These are phyloP conservation scores for Bombyx mandarina DNA, from an alignment of 1,140 invertebrate genomes.

Conservation along the genomic window DNA sequence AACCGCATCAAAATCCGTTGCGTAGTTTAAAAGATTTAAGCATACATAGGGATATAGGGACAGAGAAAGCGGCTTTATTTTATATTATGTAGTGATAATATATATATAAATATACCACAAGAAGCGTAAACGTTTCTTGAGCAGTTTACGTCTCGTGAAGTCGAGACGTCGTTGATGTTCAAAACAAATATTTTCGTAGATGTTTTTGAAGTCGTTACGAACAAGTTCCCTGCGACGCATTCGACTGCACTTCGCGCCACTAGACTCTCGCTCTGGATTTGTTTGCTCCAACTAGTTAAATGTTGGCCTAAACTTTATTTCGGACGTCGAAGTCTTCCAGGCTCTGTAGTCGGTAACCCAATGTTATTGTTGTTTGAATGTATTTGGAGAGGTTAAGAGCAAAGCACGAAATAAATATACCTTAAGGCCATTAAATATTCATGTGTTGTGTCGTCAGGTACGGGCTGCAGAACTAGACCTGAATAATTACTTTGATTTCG, in stretches of 20 bases:
- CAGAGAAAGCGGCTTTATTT: too few relatives aligned
- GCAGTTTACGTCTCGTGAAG: slow-evolving; percentile 3
- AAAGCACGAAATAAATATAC: slow-evolving; percentile 12
- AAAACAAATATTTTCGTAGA: slow-evolving; percentile 34
- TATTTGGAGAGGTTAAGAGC: slow-evolving; percentile 17
- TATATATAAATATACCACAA: too few relatives aligned
- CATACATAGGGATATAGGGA: too few relatives aligned
- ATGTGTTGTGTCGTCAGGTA: too few relatives aligned
- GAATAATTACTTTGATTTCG: too few relatives aligned
- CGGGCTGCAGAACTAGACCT: too few relatives aligned
- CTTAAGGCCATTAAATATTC: too few relatives aligned
- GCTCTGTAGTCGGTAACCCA: slow-evolving; percentile 40
- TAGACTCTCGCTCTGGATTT: slow-evolving; percentile 42
- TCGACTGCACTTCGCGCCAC: slow-evolving; percentile 41
- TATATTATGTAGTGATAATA: too few relatives aligned
- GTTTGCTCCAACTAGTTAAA: slow-evolving; percentile 59
- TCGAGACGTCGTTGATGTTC: slow-evolving; percentile 7
- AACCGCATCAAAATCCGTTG: too few relatives aligned
- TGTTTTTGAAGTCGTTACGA: slow-evolving; percentile 44
- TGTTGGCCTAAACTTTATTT: slow-evolving; percentile 59
- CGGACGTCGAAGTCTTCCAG: slow-evolving; percentile 41
- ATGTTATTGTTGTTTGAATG: slow-evolving; percentile 51
- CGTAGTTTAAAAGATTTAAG: too few relatives aligned
- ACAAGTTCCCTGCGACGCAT: slow-evolving; percentile 28
- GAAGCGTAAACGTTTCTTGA: too few relatives aligned